These are phyloP conservation scores for Cepphus grylle DNA, from an alignment of 2,113 vertebrate species.

Conservation along the genomic window DNA sequence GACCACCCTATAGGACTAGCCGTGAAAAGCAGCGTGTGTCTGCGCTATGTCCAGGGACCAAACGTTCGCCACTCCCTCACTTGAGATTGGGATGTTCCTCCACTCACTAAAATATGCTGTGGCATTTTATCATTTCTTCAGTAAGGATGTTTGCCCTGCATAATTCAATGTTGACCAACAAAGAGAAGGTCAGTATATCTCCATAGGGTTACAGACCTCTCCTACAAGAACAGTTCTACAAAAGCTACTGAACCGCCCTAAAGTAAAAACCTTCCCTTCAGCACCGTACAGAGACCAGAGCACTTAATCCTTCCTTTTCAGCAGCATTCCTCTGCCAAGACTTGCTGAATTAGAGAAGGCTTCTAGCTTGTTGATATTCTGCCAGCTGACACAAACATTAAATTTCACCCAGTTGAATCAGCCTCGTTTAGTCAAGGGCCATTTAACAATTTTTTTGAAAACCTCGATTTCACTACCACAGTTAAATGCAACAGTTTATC, in stretches of 20 bases:
- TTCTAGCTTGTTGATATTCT: constrained; percentile 7
- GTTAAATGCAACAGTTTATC: neutral
- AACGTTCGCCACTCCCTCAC: neutral
- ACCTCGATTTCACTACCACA: neutral
- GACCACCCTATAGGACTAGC: neutral
- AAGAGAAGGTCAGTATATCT: neutral
- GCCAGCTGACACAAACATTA: constrained; percentile 40
- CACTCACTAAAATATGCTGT: neutral
- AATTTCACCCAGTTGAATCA: constrained; percentile 28
- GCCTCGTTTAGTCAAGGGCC: neutral
- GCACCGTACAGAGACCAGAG: neutral
- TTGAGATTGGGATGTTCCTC: neutral
- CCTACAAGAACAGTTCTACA: neutral
- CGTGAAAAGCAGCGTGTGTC: neutral
- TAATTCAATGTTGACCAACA: neutral
- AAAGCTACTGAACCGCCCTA: neutral
- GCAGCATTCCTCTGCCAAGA: neutral
- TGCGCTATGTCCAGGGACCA: neutral
- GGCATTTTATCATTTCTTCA: neutral
- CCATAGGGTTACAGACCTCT: neutral
- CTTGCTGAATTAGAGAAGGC: neutral
- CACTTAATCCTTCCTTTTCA: neutral
- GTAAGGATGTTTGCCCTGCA: neutral
- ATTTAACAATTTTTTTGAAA: neutral
- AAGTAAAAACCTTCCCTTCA: neutral